These are phyloP conservation scores for Stomatorhinus walkeri DNA, from an alignment of 2,797 vertebrate genomes.

Conservation along the genomic window DNA sequence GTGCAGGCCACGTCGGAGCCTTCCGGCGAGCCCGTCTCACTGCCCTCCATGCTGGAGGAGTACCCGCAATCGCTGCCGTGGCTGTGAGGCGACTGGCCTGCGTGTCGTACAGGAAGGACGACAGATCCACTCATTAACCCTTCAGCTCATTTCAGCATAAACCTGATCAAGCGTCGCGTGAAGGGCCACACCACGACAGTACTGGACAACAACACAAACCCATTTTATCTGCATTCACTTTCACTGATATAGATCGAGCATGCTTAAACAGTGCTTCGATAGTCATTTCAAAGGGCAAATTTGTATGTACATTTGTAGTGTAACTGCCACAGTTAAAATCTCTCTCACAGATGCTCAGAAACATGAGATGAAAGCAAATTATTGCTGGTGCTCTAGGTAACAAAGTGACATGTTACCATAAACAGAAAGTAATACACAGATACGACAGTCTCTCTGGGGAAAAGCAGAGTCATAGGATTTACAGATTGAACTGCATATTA, in stretches of 20 bases:
- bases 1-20: constrained; percentile 91
- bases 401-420: neutral
- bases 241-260: neutral
- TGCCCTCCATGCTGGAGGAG: constrained; percentile 93
- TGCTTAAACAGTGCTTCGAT: neutral
- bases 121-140: neutral
- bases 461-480: neutral
- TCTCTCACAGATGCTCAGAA: neutral
- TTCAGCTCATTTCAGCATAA: neutral
- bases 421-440: neutral
- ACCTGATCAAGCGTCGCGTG: neutral
- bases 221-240: neutral
- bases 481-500: neutral
- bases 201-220: neutral
- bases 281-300: neutral
- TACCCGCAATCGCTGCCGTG: constrained; percentile 89
- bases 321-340: neutral
- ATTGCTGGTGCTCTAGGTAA: neutral
- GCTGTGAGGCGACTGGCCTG: constrained; percentile 77
- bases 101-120: neutral
- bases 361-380: neutral
- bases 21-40: constrained; percentile 82
- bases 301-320: neutral
- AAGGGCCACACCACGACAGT: neutral
- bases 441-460: neutral